Percentiles rank a stretch among this genome's conserved stretches.
These are phyloP conservation scores for Apostichopus californicus DNA, from an alignment of 35 echinoderm and acorn worm species.

Conservation along the genomic window DNA sequence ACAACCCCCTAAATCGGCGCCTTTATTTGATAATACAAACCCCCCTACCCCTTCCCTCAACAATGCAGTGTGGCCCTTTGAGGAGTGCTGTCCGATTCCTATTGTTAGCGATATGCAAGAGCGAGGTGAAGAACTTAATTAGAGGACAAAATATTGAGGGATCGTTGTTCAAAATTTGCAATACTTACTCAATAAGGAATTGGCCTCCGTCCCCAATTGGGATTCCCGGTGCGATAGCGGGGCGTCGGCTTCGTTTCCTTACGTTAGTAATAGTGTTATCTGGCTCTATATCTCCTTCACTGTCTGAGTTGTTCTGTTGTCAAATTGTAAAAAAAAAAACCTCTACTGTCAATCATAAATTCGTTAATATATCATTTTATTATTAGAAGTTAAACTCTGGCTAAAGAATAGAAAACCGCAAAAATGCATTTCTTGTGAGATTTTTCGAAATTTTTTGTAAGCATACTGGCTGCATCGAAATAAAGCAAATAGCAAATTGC, in stretches of 20 bases:
- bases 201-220: neutral
- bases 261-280: neutral
- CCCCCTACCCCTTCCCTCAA: no score
- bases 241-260: neutral
- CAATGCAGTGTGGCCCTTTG: neutral
- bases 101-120: neutral
- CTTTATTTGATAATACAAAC: no score
- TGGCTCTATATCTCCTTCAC: neutral
- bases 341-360: neutral
- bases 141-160: no score
- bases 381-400: no score
- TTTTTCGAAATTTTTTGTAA: no score
- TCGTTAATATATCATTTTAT: neutral
- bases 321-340: neutral
- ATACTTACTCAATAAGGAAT: conserved; percentile 22
- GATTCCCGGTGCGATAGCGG: conserved; percentile 5
- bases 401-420: no score
- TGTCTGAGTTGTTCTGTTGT: conserved; percentile 31
- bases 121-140: no score
- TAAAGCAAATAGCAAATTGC: no score
- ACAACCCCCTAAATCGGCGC: no score
- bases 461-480: no score
- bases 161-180: no score
- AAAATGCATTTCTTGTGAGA: no score
- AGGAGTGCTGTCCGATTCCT: neutral